phyloP scores from a whole-genome alignment of 2,888 invertebrate genomes.

The Baccha elongata region DNA sequence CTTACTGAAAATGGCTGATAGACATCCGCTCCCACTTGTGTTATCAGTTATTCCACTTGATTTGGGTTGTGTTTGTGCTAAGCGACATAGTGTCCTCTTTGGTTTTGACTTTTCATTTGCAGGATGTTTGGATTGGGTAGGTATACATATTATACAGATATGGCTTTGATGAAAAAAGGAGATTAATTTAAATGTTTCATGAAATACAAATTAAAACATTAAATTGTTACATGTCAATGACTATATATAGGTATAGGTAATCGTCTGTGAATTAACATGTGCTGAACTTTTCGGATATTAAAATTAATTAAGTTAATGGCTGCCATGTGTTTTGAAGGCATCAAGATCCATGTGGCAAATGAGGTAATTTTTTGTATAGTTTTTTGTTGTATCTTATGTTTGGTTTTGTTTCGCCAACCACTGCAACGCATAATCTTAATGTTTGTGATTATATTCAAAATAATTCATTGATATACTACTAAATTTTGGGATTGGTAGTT shows the following conservation, averaged over 20 bases:
- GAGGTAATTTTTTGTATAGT: conserved; percentile 10
- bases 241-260: too few relatives aligned
- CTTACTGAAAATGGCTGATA: conserved; percentile 12
- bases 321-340: conserved; percentile 36
- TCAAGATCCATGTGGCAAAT: conserved; percentile 10
- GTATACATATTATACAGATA: neutral
- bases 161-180: conserved; percentile 42
- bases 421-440: conserved; percentile 11
- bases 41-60: conserved; percentile 71
- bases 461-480: too few relatives aligned
- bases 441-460: too few relatives aligned
- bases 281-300: conserved; percentile 45
- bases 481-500: too few relatives aligned
- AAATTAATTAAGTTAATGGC: conserved; percentile 37
- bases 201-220: conserved; percentile 69
- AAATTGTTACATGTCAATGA: conserved; percentile 64
- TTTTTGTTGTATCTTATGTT: neutral
- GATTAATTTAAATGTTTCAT: conserved; percentile 71
- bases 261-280: conserved; percentile 60
- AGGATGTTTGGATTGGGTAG: conserved; percentile 1
- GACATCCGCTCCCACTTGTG: conserved; percentile 56
- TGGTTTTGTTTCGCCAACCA: conserved; percentile 33
- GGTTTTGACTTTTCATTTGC: conserved; percentile 56
- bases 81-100: conserved; percentile 70
- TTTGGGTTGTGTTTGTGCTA: conserved; percentile 71